Evolutionary conservation across 2,888 invertebrate species (phyloP), one percentile per base, ranked within the genome.

Genomic region (Lasioglossum marginatum): DNA sequence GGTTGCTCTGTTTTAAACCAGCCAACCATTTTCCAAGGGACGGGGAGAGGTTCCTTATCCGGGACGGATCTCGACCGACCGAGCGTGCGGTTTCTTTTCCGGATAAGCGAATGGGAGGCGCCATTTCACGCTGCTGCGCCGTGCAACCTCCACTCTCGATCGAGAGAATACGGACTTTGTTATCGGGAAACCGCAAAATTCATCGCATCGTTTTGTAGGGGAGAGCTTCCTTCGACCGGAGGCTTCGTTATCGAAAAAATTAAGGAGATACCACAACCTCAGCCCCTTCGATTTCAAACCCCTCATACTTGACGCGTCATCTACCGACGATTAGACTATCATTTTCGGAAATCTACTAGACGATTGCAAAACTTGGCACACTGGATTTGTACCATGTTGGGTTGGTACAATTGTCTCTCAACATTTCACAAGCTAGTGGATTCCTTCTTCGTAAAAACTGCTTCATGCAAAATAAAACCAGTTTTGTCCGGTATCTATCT

Each of bases 1-100:
- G 31, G 3, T 48, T 16, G 57, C 40, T 77, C 85, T 90, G 91
- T 93, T 93, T 93, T 93, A 93, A 93, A 92, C 82, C 89, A 77
- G 81, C 91, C 92, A 87, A 82, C 88, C 88, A 87, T 85, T 90
- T 87, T 79, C 86, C 87, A 73, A 85, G 87, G 88, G 85, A 79
- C 77, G 82, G 70, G 45, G 43, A 37, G 63, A 34, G 52, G 43
- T 57, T n/a, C 23, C 48, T 77, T 82, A 79, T 84, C 87, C 40
- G 78, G 63, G 80, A 78, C 71, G 81, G 72, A 78, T 81, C 83
- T 77, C 66, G 57, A 74, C 23, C 71, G 52, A 27, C 75, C 63
- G 80, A 77, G 76, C 79, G 83, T 79, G 88, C 81, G 43, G 45
- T 77, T 77, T 83, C 85, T 83, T 79, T 27, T 40, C 1, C 27